Conservation (phyloP, 2,888 invertebrate genomes). For the Brachypalpus laphriformis region DNA sequence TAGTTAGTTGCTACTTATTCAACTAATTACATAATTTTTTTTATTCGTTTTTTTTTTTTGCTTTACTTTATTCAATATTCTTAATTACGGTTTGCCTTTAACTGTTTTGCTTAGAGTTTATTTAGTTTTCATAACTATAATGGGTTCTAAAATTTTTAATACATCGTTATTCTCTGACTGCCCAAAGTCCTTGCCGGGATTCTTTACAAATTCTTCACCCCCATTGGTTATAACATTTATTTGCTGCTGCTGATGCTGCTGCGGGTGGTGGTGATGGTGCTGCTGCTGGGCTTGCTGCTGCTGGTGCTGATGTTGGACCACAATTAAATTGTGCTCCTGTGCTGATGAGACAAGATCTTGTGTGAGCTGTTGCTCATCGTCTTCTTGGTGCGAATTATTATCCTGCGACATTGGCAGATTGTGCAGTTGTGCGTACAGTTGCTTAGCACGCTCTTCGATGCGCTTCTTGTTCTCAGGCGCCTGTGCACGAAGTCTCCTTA, state of each 20-base stretch:
- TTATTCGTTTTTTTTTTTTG: slow-evolving; percentile 33
- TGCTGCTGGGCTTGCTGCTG: no score
- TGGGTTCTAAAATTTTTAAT: slow-evolving; percentile 83
- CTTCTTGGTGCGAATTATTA: slow-evolving; percentile 74
- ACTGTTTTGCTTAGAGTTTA: slow-evolving; percentile 76
- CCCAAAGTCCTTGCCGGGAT: slow-evolving; percentile 78
- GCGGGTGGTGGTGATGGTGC: slow-evolving; percentile 47
- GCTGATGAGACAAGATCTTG: slow-evolving; percentile 40
- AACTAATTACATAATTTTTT: slow-evolving; percentile 58
- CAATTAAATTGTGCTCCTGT: slow-evolving; percentile 56
- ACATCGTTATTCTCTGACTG: slow-evolving; percentile 82
- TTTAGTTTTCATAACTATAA: slow-evolving; percentile 83
- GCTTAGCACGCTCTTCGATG: slow-evolving; percentile 77
- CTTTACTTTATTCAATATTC: slow-evolving; percentile 54
- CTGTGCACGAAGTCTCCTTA: slow-evolving; percentile 81
- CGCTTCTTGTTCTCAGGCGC: slow-evolving; percentile 78
- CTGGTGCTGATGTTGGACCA: slow-evolving; percentile 52
- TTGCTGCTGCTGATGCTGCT: slow-evolving; percentile 57
- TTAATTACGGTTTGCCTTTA: slow-evolving; percentile 54
- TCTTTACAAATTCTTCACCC: slow-evolving; percentile 75
- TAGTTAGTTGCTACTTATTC: slow-evolving; percentile 72
- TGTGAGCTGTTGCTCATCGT: slow-evolving; percentile 73
- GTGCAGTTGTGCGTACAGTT: slow-evolving; percentile 80
- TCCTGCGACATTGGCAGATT: slow-evolving; percentile 57
- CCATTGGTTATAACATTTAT: slow-evolving; percentile 59